Base-by-base conservation (phyloP, 2,113 vertebrate genomes). In the Salvelinus namaycush region DNA sequence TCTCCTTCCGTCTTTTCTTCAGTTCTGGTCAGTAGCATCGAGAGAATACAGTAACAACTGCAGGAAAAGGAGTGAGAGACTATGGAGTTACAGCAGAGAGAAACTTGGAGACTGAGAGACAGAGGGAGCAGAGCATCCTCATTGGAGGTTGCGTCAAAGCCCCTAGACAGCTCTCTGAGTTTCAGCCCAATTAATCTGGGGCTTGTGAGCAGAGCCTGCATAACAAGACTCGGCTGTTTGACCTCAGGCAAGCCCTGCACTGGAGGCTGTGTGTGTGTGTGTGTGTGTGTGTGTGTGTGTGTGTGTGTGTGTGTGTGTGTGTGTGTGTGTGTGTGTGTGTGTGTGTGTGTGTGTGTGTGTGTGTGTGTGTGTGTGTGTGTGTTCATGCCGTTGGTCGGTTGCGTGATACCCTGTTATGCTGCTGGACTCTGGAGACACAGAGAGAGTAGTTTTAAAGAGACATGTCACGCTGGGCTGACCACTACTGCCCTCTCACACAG, bases 171-270 rank as follows among this genome's bases (percentile, higher is more conserved):
- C 79, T 67, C 68, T 83, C 79, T 86, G 80, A 84, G 84, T 88
- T 88, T 87, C 87, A 90, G 86, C 80, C 91, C 85, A 88, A 90
- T 92, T 90, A 92, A 88, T 89, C 49, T 86, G 75, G 77, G 79
- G 82, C 76, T 89, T 87, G 82, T 87, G 84, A 88, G 81, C 84
- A 73, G 74, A 78, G 84, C 72, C 83, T 79, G 68, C 75, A 85
- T 86, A 87, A 87, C 86, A 83, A 86, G 82, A 77, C 80, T 81
- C 20, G 75, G 78, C 83, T 83, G 87, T 84, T 82, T 86, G 84
- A 87, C 87, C 87, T 78, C 59, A 79, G 83, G 86, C 88, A 77
- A 84, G 77, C 29, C 20, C 39, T 26, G 44, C 44, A 70, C 67
- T n/a, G 2, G 60, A 67, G 69, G 59, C 8, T 39, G 60, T 48